These are phyloP conservation scores for Felis chaus DNA, from an alignment of 2,113 vertebrate species.

Conservation along the genomic window DNA sequence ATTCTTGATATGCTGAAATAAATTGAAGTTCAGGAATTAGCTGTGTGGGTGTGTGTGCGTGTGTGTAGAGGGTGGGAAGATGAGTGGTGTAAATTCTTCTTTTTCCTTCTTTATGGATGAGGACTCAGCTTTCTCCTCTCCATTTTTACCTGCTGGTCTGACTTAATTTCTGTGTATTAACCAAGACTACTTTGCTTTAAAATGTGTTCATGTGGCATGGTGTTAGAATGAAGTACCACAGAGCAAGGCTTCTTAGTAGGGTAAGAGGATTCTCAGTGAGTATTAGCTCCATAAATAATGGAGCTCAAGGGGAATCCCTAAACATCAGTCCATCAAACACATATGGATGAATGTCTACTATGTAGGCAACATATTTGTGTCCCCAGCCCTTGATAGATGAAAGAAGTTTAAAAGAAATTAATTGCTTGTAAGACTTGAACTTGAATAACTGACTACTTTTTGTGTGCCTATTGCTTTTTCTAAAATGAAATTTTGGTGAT, in stretches of 20 bases:
- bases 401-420: background rate
- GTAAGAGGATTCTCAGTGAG: background rate
- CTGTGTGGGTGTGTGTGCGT: background rate
- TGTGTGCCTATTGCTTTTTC: background rate
- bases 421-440: background rate
- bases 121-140: background rate
- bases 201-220: background rate
- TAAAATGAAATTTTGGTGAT: slow-evolving; percentile 25
- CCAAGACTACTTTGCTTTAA: background rate
- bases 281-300: background rate
- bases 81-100: background rate
- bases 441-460: background rate
- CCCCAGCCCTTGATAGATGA: background rate
- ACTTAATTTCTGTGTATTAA: background rate
- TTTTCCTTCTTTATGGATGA: background rate
- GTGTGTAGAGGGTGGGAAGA: background rate
- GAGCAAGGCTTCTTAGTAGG: background rate
- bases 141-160: background rate
- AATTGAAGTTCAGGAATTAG: slow-evolving; percentile 4
- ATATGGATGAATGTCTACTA: background rate
- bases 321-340: background rate
- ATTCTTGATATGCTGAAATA: background rate
- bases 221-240: background rate
- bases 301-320: background rate
- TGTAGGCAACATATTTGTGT: background rate